Evolutionary conservation across 1,140 invertebrate species (phyloP).

Genomic region (Aphidius gifuensis): DNA sequence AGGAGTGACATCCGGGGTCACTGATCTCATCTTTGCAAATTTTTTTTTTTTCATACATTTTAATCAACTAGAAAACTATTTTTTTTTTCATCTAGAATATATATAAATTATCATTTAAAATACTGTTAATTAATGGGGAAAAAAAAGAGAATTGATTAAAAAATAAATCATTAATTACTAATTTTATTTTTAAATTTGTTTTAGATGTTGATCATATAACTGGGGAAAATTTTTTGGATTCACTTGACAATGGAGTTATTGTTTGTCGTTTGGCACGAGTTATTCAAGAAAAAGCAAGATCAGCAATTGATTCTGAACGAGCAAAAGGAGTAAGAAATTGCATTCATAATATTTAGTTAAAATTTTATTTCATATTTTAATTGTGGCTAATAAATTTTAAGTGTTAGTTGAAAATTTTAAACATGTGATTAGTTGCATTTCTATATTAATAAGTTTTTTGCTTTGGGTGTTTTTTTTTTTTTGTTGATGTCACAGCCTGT

Average conservation of each 20-base stretch:
- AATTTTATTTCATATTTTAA: not conserved
- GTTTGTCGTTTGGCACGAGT: constrained; percentile 74
- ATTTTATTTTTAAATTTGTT: constrained; percentile 34
- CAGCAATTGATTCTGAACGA: constrained; percentile 61
- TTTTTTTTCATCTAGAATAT: too few species aligned
- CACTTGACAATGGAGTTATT: constrained; percentile 76
- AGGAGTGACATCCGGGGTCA: constrained; percentile 21
- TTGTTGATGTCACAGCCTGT: constrained; percentile 55
- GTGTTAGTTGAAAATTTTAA: not conserved
- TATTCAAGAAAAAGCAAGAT: constrained; percentile 69
- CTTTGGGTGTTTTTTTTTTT: constrained; percentile 15
- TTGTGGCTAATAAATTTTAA: not conserved
- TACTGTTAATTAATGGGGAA: too few species aligned
- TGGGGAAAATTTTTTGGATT: constrained; percentile 74
- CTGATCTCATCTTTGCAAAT: not conserved
- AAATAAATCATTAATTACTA: too few species aligned
- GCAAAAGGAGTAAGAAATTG: constrained; percentile 60
- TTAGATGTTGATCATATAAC: constrained; percentile 71
- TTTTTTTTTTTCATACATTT: not conserved
- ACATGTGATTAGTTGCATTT: constrained; percentile 21
- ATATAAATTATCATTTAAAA: too few species aligned
- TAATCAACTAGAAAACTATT: not conserved
- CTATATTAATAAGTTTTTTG: constrained; percentile 5
- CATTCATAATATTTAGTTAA: not conserved
- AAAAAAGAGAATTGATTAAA: too few species aligned